Base-by-base conservation (phyloP, 2,113 vertebrate species). In the Epinephelus fuscoguttatus region DNA sequence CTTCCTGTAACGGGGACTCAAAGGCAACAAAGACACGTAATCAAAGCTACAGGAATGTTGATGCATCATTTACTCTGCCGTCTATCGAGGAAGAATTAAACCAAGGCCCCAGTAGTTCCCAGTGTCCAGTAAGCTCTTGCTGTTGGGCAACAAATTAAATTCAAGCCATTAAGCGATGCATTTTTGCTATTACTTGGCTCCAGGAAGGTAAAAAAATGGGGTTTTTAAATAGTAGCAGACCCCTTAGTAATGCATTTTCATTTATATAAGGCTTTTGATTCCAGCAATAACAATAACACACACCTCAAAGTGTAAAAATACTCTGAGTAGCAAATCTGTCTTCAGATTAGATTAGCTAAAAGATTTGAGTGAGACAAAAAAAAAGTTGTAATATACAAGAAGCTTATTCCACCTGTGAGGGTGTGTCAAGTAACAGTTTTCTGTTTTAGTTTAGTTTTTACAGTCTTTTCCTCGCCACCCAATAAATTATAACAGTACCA, bases 401-500 rank as follows among this genome's bases (percentile, higher is more conserved):
- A 94, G 89, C 88, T 91, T 92, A 93, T 91, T 91, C 89, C 86
- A 94, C 91, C 92, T 77, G 67, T 78, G 84, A 91, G 86, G 92
- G 86, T 85, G 91, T 82, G 90, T 94, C 94, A 94, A 95, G 95
- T 95, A 95, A 95, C 94, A 94, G 90, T 84, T 93, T 93, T 86
- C 82, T 91, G 84, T 78, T 88, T 84, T 52, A 75, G 67, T 78
- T 78, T 49, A 72, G 69, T 78, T 90, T 89, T 84, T 92, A 87
- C 67, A 93, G 85, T 92, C 82, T 84, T 89, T 91, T 91, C 87
- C 82, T 93, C 68, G 18, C 73, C 82, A 83, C 81, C 84, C 87
- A 97, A 97, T 98, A 98, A 98, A 96, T 99, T 97, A 98, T 96
- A 95, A 95, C 94, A 96, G 95, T 94, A 95, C 93, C 92, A 89